phyloP scores from a whole-genome alignment of 2,113 vertebrate species.

The Paralichthys olivaceus region DNA sequence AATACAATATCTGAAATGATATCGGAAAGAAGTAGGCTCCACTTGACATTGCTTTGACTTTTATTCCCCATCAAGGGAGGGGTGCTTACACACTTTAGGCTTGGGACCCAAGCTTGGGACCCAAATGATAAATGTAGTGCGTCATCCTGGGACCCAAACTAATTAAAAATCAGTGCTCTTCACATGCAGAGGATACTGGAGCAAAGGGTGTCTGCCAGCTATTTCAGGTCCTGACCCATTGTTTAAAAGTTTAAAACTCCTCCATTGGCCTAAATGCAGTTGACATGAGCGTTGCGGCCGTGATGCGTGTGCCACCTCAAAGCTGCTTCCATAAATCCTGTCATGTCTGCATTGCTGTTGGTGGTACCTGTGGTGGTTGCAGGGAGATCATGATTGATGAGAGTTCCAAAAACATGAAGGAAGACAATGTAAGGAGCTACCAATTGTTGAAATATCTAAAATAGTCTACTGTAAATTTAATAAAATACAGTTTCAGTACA shows the following conservation, averaged over 20 bases:
- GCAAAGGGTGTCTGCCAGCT: constrained; percentile 46
- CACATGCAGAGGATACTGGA: constrained; percentile 44
- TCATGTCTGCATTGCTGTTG: too few species aligned
- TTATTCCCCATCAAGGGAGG: constrained; percentile 34
- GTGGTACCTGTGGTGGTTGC: not conserved
- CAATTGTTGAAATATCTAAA: too few species aligned
- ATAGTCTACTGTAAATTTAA: too few species aligned
- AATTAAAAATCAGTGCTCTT: constrained; percentile 69
- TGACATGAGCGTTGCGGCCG: constrained; percentile 12
- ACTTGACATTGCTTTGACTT: constrained; percentile 58
- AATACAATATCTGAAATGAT: not conserved
- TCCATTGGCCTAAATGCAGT: constrained; percentile 30
- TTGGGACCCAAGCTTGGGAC: constrained; percentile 41
- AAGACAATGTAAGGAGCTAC: not conserved
- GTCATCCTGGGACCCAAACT: constrained; percentile 62
- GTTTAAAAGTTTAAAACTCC: constrained; percentile 16
- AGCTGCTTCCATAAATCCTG: too few species aligned
- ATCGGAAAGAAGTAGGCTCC: constrained; percentile 13
- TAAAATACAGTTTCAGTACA: too few species aligned
- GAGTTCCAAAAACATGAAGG: not conserved
- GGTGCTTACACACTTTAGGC: constrained; percentile 41
- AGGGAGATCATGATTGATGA: constrained; percentile 12
- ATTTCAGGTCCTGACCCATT: constrained; percentile 51
- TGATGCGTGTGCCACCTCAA: not conserved
- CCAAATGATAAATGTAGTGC: constrained; percentile 61